Percentiles rank a stretch among this genome's conserved stretches.
phyloP scores from a whole-genome alignment of 2,113 vertebrate genomes.

The Poecile atricapillus region DNA sequence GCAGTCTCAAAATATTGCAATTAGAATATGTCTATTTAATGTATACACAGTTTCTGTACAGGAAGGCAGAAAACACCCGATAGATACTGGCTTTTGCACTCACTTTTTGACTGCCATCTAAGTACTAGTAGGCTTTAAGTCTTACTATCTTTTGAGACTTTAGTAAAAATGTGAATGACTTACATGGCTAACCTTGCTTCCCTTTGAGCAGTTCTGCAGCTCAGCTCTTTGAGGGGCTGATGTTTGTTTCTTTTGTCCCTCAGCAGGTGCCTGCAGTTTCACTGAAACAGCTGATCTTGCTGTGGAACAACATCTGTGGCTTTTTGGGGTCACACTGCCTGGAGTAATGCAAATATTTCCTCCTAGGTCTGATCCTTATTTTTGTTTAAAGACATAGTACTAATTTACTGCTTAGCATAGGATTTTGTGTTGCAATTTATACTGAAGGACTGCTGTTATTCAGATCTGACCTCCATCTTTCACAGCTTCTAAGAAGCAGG shows the following conservation, averaged over 20 bases:
- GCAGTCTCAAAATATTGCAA: neutral
- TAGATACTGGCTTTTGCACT: neutral
- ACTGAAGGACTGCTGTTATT: neutral
- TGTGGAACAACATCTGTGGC: slow-evolving; percentile 39
- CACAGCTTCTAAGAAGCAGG: neutral
- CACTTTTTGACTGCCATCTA: neutral
- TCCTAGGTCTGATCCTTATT: neutral
- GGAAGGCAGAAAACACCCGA: neutral
- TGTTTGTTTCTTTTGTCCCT: slow-evolving; percentile 52
- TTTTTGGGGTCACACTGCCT: neutral
- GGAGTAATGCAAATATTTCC: slow-evolving; percentile 12
- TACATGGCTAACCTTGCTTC: neutral
- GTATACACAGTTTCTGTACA: neutral
- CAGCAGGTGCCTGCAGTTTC: slow-evolving; percentile 45
- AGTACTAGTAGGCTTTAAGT: neutral
- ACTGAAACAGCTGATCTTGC: slow-evolving; percentile 31
- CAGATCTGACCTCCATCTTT: neutral
- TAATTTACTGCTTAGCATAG: neutral
- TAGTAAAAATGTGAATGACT: neutral
- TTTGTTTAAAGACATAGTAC: neutral
- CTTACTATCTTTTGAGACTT: neutral
- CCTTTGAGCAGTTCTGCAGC: neutral
- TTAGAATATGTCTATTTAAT: neutral
- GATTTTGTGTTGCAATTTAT: neutral
- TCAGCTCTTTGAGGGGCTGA: neutral